Base-by-base conservation (phyloP, 2,797 vertebrate genomes). In the Danio choprae region DNA sequence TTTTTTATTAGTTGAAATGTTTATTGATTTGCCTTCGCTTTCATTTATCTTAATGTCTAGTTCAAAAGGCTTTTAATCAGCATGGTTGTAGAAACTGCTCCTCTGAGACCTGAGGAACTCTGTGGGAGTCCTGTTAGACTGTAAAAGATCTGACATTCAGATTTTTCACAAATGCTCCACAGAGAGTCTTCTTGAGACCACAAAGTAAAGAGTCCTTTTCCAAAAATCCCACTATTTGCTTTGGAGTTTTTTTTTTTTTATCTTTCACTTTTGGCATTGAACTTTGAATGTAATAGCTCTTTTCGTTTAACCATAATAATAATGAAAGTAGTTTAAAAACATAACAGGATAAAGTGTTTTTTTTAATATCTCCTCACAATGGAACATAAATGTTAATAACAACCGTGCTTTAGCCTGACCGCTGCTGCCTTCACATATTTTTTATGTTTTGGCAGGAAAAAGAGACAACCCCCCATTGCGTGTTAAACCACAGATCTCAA, bases 211-310 rank as follows among this genome's bases (percentile, higher is more conserved):
- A 74, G 43, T 11, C 29, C 43, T 85, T 56, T 83, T 78, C 77
- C 70, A 83, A 84, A 76, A 86, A 80, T 80, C 44, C 81, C 82
- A 82, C 86, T 83, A 82, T 88, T 86, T 78, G 59, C 85, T 80
- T 85, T 89, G 77, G 82, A 63, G 20, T 70, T 74, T 87, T 80
- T 81, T 63, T 1, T 29, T 29, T 29, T n/a, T n/a, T n/a, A n/a
- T n/a, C 85, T 87, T 84, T 60, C 20, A 82, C 73, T 74, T 81
- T 64, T 46, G 82, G 77, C 81, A 13, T 51, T 1, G 44, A 71
- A 70, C 73, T 72, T 46, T 82, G 78, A 84, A 87, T 29, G n/a
- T 48, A 80, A 89, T 82, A 69, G 63, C 50, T 84, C 71, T 77
- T 74, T 86, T 86, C 59, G 81, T 80, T 83, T 74, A 72, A 65